A percentile compares a stretch with the other conserved stretches of the same genome.
These are phyloP conservation scores for Sebastes reedi DNA, from an alignment of 2,797 vertebrate species.

Conservation along the genomic window DNA sequence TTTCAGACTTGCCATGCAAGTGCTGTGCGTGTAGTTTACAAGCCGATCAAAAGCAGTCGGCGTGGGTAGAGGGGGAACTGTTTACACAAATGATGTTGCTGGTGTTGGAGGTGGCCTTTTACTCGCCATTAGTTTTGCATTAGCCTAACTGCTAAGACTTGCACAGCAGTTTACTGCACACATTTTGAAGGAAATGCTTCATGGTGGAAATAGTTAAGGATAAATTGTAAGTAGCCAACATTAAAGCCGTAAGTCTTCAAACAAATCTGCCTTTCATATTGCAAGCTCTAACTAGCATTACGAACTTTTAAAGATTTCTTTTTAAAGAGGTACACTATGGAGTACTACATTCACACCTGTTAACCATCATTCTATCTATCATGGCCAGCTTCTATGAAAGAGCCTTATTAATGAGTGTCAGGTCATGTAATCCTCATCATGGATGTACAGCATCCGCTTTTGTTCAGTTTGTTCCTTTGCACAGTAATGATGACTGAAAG, in stretches of 20 bases:
- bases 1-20: not conserved
- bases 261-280: not conserved
- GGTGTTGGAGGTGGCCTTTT: not conserved
- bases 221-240: not conserved
- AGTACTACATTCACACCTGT: not conserved
- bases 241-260: not conserved
- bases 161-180: not conserved
- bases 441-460: not conserved
- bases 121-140: not conserved
- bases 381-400: not conserved
- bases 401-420: not conserved
- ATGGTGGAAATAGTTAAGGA: not conserved
- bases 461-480: not conserved
- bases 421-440: not conserved
- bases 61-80: not conserved
- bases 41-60: not conserved
- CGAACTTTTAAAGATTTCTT: not conserved
- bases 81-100: not conserved
- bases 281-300: not conserved
- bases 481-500: not conserved
- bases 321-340: not conserved
- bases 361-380: not conserved
- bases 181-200: not conserved
- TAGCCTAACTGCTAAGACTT: not conserved
- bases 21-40: not conserved